These are phyloP conservation scores for Hydraecia micacea DNA, from an alignment of 2,888 invertebrate species.

Conservation along the genomic window DNA sequence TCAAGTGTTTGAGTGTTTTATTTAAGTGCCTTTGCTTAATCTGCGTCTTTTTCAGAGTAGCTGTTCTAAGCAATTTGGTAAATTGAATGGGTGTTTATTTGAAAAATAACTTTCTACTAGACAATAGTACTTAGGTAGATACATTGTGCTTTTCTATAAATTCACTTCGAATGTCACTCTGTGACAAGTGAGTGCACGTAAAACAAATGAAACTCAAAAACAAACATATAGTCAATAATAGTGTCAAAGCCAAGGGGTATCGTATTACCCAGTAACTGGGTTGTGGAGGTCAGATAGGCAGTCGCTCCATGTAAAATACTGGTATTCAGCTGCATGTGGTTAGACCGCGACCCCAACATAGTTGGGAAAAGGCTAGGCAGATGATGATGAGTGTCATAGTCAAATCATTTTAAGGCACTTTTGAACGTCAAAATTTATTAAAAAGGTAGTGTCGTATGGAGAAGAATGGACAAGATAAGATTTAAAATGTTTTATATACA, in stretches of 20 bases:
- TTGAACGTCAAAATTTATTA: too few relatives aligned
- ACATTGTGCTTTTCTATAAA: background rate
- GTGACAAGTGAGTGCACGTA: background rate
- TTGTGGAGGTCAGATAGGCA: too few relatives aligned
- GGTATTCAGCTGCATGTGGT: too few relatives aligned
- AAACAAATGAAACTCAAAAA: background rate
- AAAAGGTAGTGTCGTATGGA: too few relatives aligned
- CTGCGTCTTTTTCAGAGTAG: slow-evolving; percentile 27
- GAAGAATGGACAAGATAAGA: too few relatives aligned
- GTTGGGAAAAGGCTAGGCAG: too few relatives aligned
- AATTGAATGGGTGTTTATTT: slow-evolving; percentile 48
- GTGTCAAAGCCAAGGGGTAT: background rate
- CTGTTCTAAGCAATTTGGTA: slow-evolving; percentile 41
- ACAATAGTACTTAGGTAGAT: background rate
- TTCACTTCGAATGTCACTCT: background rate
- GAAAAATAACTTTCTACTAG: slow-evolving; percentile 5
- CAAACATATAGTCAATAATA: background rate
- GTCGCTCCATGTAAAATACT: too few relatives aligned
- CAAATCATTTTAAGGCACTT: background rate
- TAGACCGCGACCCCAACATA: too few relatives aligned
- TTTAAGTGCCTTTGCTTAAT: slow-evolving; percentile 44
- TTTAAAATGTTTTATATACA: too few relatives aligned
- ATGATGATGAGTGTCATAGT: background rate
- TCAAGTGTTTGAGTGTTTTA: slow-evolving; percentile 57
- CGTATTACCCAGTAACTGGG: too few relatives aligned